Evolutionary conservation across 2,797 vertebrate genomes (phyloP).

Genomic region (Helicolenus hilgendorfi): DNA sequence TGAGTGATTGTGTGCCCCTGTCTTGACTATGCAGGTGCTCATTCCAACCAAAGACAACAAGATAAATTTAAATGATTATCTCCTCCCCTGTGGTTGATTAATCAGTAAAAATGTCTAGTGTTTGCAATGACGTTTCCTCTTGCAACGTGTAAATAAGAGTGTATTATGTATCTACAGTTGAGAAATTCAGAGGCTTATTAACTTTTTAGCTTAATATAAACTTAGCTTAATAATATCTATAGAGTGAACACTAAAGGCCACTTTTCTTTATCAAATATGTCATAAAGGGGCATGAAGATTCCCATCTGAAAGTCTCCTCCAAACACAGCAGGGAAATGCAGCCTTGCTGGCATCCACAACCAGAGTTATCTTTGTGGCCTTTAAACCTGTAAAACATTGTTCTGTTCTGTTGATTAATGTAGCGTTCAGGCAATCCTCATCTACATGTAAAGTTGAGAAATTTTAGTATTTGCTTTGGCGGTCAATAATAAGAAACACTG

Average conservation of each 20-base stretch:
- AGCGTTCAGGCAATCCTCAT: not conserved
- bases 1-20: not conserved
- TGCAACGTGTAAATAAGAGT: not conserved
- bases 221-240: not conserved
- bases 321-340: not conserved
- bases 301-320: not conserved
- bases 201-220: not conserved
- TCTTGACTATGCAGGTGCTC: not conserved
- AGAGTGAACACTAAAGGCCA: not conserved
- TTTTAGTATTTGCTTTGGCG: not conserved
- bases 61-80: not conserved
- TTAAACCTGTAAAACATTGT: not conserved
- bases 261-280: not conserved
- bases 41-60: constrained; percentile 8
- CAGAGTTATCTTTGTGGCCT: not conserved
- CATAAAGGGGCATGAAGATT: not conserved
- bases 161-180: not conserved
- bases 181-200: not conserved
- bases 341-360: not conserved
- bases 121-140: not conserved
- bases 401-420: not conserved
- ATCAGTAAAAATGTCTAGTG: not conserved
- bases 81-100: not conserved
- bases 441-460: not conserved
- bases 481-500: not conserved